Evolutionary conservation across 1,140 invertebrate genomes (phyloP).

Genomic region (Cepaea nemoralis): DNA sequence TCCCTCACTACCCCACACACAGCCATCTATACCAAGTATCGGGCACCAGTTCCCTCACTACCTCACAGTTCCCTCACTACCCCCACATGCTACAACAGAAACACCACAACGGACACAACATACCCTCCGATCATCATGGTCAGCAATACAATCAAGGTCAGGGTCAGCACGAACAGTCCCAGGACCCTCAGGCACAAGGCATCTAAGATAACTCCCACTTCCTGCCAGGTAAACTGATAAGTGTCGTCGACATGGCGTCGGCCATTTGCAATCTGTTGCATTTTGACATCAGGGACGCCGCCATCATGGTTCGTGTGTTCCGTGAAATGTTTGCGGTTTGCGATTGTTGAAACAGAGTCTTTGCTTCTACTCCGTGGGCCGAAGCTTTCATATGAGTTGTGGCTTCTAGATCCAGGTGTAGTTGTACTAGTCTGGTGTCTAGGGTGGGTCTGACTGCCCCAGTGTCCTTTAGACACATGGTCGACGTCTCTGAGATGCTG

Average conservation of each 20-base stretch:
- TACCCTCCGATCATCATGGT: conserved; percentile 21
- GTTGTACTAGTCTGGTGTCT: not conserved
- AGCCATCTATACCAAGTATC: no score
- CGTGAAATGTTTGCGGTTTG: not conserved
- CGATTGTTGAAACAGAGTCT: not conserved
- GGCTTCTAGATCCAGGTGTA: not conserved
- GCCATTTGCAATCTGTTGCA: no score
- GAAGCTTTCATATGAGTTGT: not conserved
- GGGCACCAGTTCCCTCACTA: no score
- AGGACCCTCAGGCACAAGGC: not conserved
- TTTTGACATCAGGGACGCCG: not conserved
- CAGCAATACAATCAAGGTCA: conserved; percentile 11
- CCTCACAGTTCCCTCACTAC: no score
- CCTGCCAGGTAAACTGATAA: not conserved
- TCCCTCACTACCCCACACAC: no score
- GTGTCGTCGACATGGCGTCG: no score
- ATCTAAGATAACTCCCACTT: not conserved
- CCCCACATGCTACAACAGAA: no score
- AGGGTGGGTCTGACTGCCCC: not conserved
- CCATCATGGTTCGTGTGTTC: not conserved
- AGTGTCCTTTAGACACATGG: not conserved
- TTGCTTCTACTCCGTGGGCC: not conserved
- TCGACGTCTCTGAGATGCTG: not conserved
- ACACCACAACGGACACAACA: not conserved
- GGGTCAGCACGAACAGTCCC: not conserved